A percentile compares a stretch with the other conserved stretches of the same genome.
phyloP scores from a whole-genome alignment of 2,113 vertebrate species.

The Ciconia maguari region DNA sequence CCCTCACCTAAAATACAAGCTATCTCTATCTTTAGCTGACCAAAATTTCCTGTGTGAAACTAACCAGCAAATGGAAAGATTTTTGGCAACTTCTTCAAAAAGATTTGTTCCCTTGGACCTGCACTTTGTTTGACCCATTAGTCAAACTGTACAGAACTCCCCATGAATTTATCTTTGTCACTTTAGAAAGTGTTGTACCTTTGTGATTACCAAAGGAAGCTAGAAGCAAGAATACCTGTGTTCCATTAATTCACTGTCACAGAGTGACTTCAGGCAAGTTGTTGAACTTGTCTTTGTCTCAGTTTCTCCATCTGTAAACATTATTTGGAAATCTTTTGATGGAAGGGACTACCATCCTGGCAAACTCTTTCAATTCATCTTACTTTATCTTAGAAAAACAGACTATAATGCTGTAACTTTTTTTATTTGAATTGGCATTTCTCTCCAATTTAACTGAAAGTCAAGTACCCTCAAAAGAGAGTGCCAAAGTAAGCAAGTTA shows the following conservation, averaged over 20 bases:
- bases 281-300: conserved; percentile 16
- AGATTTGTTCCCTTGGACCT: background rate
- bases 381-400: conserved; percentile 47
- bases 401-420: background rate
- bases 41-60: background rate
- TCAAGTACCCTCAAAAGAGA: background rate
- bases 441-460: background rate
- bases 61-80: background rate
- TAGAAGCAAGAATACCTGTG: background rate
- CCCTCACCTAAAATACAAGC: background rate
- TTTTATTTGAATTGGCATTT: conserved; percentile 57
- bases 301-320: conserved; percentile 51
- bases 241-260: background rate
- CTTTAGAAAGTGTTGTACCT: background rate
- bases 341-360: background rate
- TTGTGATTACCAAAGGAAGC: background rate
- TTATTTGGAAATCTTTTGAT: conserved; percentile 16
- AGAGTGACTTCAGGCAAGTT: background rate
- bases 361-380: background rate
- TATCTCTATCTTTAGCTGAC: rapidly evolving
- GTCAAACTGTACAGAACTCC: background rate
- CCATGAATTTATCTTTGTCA: background rate
- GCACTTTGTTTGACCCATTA: background rate
- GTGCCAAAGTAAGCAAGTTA: conserved; percentile 61
- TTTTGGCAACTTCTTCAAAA: background rate